Conservation (phyloP, 1,140 invertebrate species). For the Venustaconcha ellipsiformis region DNA sequence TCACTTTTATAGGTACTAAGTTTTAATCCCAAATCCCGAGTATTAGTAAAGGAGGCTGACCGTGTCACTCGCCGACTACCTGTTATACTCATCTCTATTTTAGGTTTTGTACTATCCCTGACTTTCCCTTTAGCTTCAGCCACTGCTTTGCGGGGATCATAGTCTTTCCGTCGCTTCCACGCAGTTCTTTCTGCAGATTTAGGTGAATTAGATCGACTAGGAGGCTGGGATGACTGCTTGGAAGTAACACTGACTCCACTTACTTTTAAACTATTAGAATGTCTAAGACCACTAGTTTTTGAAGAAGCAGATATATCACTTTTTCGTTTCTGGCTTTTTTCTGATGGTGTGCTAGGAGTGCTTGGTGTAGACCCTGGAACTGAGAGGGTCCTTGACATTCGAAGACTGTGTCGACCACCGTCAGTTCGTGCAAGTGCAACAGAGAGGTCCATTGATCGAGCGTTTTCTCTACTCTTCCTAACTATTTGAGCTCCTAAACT, state of each 20-base stretch:
- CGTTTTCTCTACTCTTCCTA: conserved; percentile 48
- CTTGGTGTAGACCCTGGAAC: conserved; percentile 17
- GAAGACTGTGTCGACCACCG: conserved; percentile 77
- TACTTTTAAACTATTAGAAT: conserved; percentile 46
- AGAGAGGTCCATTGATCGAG: conserved; percentile 1
- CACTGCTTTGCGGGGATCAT: conserved; percentile 88
- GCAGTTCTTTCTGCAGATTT: conserved; percentile 83
- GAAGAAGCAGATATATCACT: conserved; percentile 13
- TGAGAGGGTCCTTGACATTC: conserved; percentile 59
- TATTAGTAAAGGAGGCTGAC: conserved; percentile 59
- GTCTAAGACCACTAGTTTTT: neutral
- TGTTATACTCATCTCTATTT: conserved; percentile 23
- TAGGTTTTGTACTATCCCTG: conserved; percentile 33
- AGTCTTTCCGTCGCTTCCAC: conserved; percentile 91
- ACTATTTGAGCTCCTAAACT: conserved; percentile 63
- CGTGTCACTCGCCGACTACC: conserved; percentile 43
- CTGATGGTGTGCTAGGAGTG: conserved; percentile 3
- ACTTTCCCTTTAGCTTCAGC: conserved; percentile 75
- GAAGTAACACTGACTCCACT: conserved; percentile 43
- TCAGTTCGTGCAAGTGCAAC: conserved; percentile 73
- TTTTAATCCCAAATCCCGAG: conserved; percentile 35
- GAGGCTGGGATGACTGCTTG: conserved; percentile 40
- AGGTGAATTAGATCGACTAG: conserved; percentile 57
- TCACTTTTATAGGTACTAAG: conserved; percentile 33
- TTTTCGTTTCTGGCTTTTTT: conserved; percentile 3